Evolutionary conservation across 2,888 invertebrate species (phyloP).

Genomic region (Leptopilina drosophilae): DNA sequence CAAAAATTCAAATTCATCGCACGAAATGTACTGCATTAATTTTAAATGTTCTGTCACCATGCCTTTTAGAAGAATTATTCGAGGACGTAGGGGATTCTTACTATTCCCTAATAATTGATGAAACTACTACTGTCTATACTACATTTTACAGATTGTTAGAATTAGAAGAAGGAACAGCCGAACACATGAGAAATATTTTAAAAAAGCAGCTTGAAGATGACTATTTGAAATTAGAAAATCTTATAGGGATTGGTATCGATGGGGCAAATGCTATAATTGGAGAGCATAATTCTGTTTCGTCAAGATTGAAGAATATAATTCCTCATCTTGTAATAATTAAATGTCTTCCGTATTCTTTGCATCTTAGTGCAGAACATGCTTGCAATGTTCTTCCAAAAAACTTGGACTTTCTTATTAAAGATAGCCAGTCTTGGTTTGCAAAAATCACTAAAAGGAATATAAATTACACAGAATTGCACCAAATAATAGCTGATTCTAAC

Average conservation of each 20-base stretch:
- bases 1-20: constrained; percentile 59
- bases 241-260: constrained; percentile 47
- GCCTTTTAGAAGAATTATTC: constrained; percentile 61
- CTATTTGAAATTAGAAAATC: constrained; percentile 53
- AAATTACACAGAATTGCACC: neutral
- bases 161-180: constrained; percentile 51
- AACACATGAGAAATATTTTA: constrained; percentile 45
- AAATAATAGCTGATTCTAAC: constrained; percentile 25
- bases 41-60: constrained; percentile 66
- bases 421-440: too few species aligned
- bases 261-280: too few species aligned
- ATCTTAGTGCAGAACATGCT: too few species aligned
- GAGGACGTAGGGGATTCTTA: constrained; percentile 63
- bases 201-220: constrained; percentile 49
- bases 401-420: too few species aligned
- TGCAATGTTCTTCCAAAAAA: too few species aligned
- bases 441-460: neutral
- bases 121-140: constrained; percentile 58
- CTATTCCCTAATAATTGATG: constrained; percentile 65
- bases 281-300: too few species aligned
- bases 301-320: too few species aligned
- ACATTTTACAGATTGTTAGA: constrained; percentile 57
- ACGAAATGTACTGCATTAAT: constrained; percentile 64
- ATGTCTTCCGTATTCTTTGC: too few species aligned
- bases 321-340: too few species aligned